Evolutionary conservation across 2,888 invertebrate species (phyloP), one percentile per base, ranked within the genome.

Genomic region (Clunio marinus): DNA sequence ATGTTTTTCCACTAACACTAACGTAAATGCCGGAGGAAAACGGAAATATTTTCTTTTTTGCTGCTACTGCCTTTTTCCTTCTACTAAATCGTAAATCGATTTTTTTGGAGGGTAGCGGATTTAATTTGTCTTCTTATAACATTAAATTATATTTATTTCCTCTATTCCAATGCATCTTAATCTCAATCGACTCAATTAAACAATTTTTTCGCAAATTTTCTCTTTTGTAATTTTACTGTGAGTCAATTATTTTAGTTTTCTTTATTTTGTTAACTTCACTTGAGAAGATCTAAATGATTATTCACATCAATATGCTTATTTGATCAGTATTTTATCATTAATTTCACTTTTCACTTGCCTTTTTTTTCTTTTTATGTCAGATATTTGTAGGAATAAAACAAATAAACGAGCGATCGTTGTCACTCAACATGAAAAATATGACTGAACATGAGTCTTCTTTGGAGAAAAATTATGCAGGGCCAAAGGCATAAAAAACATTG

Each of bases 1-100:
- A 63, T 46, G 63, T 63, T 63, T 63, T 63, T 63, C 46, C 27
- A 63, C 63, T 27, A 63, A 63, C 46, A 63, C 63, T n/a, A 15
- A 46, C 46, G 27, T 2, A 37, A 13, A 25, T 45, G n/a, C 27
- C 24, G 13, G 20, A 25, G 20, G 20, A 63, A 17, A 63, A 46
- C 63, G 63, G 63, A 63, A 63, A 63, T 27, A 27, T 25, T 27
- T 45, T 63, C 45, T 17, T 27, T 45, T 63, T 37, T 37, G 37
- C 37, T 46, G 15, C 27, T 37, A 45, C 37, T 46, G 8, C 27
- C 35, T 20, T 24, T 57, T 13, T 51, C 8, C 22, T 60, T 37
- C n/a, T 60, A 37, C 24, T n/a, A 37, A 37, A 24, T 37, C 20
- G 24, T 22, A 37, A 37, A 35, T 60, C 60, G 35, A 51, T 51